A percentile compares a stretch with the other conserved stretches of the same genome.
Conservation (phyloP, 2,888 invertebrate genomes). For the Phorcus lineatus region DNA sequence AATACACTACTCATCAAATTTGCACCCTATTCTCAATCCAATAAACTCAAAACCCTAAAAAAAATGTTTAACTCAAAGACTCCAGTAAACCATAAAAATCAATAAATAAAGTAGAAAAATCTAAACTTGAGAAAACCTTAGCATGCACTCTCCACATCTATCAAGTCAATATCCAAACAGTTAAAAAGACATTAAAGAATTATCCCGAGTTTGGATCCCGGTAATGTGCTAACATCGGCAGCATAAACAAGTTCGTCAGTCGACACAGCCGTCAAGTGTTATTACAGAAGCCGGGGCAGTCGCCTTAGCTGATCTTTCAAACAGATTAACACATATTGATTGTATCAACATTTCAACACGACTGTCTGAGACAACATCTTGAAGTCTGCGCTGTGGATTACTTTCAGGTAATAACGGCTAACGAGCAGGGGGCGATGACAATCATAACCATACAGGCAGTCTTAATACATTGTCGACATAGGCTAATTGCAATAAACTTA, state of each 20-base stretch:
- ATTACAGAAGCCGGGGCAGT: neutral
- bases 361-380: neutral
- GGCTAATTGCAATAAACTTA: constrained; percentile 9
- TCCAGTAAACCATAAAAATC: too few species aligned
- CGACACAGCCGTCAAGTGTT: neutral
- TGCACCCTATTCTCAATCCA: too few species aligned
- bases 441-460: neutral
- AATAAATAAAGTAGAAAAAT: too few species aligned
- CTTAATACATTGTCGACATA: constrained; percentile 4
- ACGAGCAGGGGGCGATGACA: neutral
- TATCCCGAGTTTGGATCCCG: too few species aligned
- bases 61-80: too few species aligned
- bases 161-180: too few species aligned
- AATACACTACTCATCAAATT: too few species aligned
- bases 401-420: constrained; percentile 16
- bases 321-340: neutral
- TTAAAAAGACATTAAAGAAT: too few species aligned
- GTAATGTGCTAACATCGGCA: neutral
- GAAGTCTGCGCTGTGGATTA: neutral
- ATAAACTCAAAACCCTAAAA: too few species aligned
- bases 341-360: constrained; percentile 18
- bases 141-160: too few species aligned
- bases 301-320: neutral
- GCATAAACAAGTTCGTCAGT: neutral
- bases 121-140: too few species aligned